These are phyloP conservation scores for Centropristis striata DNA, from an alignment of 2,113 vertebrate genomes.

Conservation along the genomic window DNA sequence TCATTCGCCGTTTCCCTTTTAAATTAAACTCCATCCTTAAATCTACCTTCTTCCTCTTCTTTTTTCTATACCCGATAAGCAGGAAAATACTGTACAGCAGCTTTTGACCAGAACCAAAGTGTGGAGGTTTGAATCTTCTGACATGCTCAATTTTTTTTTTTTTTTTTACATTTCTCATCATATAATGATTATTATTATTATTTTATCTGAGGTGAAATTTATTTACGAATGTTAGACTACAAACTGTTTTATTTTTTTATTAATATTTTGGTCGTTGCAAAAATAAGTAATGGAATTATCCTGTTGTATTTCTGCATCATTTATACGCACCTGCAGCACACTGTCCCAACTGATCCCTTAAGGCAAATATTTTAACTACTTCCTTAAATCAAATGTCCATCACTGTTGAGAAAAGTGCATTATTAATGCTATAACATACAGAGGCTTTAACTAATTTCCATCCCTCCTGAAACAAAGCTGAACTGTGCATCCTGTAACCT, in stretches of 20 bases:
- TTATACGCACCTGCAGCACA: neutral
- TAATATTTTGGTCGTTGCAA: no score
- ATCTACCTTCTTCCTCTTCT: neutral
- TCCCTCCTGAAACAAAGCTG: neutral
- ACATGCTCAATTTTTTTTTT: no score
- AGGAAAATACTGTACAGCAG: neutral
- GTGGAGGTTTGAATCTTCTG: neutral
- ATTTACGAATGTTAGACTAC: no score
- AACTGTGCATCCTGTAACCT: conserved; percentile 7
- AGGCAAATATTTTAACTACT: neutral
- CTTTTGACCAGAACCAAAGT: neutral
- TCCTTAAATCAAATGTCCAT: neutral
- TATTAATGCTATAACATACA: neutral
- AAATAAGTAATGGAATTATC: no score
- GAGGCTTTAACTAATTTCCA: neutral
- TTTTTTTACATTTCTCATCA: no score
- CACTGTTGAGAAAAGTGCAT: neutral
- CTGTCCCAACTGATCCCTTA: no score
- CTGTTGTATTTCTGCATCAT: neutral
- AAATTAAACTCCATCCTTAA: neutral
- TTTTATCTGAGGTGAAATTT: no score
- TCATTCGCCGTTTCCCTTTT: neutral
- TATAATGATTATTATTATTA: no score
- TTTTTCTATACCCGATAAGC: neutral
- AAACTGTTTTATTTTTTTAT: no score